Percentiles rank a stretch among this genome's conserved stretches.
phyloP scores from a whole-genome alignment of 2,888 invertebrate genomes.

The Pyrochroa serraticornis region DNA sequence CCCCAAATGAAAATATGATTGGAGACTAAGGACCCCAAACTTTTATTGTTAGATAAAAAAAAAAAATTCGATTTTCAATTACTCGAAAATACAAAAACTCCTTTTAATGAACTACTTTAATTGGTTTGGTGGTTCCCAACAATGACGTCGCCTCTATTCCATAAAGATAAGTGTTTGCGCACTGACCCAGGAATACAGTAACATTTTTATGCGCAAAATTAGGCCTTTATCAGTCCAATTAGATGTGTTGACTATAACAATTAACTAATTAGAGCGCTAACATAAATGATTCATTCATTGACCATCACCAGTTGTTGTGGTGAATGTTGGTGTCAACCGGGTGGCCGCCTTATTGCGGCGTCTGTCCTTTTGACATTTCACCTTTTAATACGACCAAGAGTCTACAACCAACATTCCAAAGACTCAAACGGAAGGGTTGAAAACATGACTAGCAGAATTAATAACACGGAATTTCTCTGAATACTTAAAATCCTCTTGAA shows the following conservation, averaged over 20 bases:
- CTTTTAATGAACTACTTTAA: too few species aligned
- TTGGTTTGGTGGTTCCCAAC: too few species aligned
- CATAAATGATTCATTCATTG: constrained; percentile 21
- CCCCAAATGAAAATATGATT: too few species aligned
- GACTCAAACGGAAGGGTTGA: constrained; percentile 1
- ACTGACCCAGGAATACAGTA: neutral
- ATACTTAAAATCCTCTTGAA: too few species aligned
- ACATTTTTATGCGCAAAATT: constrained; percentile 6
- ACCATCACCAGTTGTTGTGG: neutral
- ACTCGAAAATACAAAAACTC: too few species aligned
- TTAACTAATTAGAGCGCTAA: constrained; percentile 13
- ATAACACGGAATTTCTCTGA: too few species aligned
- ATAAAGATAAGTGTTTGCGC: too few species aligned
- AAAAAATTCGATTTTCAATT: too few species aligned
- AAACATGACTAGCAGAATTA: neutral
- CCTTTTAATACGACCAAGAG: constrained; percentile 19
- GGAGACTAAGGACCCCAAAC: too few species aligned
- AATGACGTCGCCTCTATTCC: too few species aligned
- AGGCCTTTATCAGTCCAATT: constrained; percentile 12
- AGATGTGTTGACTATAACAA: constrained; percentile 10
- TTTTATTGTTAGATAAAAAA: too few species aligned
- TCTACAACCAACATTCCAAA: constrained; percentile 8
- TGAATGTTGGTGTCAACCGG: too few species aligned
- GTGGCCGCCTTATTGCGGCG: neutral
- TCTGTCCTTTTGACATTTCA: constrained; percentile 21